Percentiles rank a stretch among this genome's conserved stretches.
Evolutionary conservation across 2,888 invertebrate genomes (phyloP).

Genomic region (Drosophila macrospina): DNA sequence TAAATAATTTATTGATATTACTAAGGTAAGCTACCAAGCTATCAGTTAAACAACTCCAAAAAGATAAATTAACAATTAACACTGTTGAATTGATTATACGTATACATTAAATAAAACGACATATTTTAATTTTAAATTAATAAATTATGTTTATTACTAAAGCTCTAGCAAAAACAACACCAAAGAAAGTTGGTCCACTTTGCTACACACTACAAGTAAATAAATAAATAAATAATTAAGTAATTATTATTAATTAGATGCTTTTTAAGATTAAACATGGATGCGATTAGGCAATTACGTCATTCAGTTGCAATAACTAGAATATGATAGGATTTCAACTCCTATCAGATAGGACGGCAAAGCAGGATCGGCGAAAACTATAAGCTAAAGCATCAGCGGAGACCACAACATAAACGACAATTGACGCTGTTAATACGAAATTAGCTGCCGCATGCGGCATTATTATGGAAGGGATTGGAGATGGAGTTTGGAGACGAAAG

Average conservation of each 20-base stretch:
- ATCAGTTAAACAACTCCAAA: no score
- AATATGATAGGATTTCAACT: constrained; percentile 39
- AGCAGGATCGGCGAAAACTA: constrained; percentile 41
- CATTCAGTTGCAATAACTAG: constrained; percentile 51
- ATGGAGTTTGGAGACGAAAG: background rate
- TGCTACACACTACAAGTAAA: constrained; percentile 65
- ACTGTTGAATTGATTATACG: background rate
- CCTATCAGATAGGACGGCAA: constrained; percentile 41
- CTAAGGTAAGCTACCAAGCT: no score
- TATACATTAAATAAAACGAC: background rate
- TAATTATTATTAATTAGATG: constrained; percentile 36
- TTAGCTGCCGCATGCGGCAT: constrained; percentile 21
- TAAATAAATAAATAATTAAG: constrained; percentile 58
- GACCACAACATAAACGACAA: constrained; percentile 30
- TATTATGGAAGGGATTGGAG: constrained; percentile 27
- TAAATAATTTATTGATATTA: background rate
- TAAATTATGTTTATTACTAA: constrained; percentile 72
- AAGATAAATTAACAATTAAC: no score
- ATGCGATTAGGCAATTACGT: constrained; percentile 45
- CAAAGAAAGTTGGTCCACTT: constrained; percentile 17
- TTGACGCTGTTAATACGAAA: constrained; percentile 51
- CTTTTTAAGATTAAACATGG: constrained; percentile 54
- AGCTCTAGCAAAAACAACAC: constrained; percentile 37
- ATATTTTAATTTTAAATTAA: constrained; percentile 5
- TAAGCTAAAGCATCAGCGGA: constrained; percentile 40